Conservation (phyloP, 1,140 invertebrate genomes). For the Potamilus streckersoni region DNA sequence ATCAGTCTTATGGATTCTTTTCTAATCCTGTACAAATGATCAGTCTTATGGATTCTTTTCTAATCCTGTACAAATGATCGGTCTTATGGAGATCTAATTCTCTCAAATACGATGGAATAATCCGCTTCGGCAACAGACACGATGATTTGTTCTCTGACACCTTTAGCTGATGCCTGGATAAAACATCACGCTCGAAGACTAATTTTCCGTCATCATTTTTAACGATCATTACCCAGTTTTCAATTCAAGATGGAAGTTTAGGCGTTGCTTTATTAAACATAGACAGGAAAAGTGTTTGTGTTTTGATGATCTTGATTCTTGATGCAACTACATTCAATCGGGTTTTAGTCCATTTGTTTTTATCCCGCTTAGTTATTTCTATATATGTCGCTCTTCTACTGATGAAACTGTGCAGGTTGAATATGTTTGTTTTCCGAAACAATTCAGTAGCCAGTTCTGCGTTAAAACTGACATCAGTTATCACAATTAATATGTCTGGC, state of each 20-base stretch:
- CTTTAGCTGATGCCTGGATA: conserved; percentile 32
- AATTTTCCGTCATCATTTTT: conserved; percentile 30
- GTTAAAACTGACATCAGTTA: conserved; percentile 66
- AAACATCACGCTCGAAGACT: conserved; percentile 36
- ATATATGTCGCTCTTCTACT: conserved; percentile 62
- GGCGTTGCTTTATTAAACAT: conserved; percentile 27
- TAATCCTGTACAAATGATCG: no score
- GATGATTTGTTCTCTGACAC: conserved; percentile 10
- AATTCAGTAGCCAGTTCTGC: conserved; percentile 66
- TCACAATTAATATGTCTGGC: conserved; percentile 56
- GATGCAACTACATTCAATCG: conserved; percentile 36
- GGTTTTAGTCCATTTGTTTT: conserved; percentile 60
- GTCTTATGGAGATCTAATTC: no score
- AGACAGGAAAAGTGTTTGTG: conserved; percentile 24
- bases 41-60: no score
- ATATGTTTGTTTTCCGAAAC: conserved; percentile 29
- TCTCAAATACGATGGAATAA: conserved; percentile 8
- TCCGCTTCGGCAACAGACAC: neutral
- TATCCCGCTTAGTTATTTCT: conserved; percentile 65
- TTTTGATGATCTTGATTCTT: conserved; percentile 35
- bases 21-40: no score
- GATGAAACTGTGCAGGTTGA: conserved; percentile 60
- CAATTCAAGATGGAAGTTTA: conserved; percentile 23
- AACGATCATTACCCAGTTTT: conserved; percentile 26
- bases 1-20: no score